Percentiles rank a stretch among this genome's conserved stretches.
Evolutionary conservation across 2,113 vertebrate genomes (phyloP).

Genomic region (Cryptoleucopteryx plumbea): DNA sequence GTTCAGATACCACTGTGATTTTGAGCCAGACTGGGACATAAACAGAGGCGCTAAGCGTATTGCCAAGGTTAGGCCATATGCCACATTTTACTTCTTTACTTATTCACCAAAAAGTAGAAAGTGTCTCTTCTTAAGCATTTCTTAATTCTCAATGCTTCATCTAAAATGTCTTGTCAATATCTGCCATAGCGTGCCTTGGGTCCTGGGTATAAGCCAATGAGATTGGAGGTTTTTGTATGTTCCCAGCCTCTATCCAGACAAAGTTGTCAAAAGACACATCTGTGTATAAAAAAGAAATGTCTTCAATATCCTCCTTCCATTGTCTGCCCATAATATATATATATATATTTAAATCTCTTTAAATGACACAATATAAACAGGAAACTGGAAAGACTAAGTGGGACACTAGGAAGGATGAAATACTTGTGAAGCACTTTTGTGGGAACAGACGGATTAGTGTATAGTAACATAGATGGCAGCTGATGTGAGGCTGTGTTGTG

Average conservation of each 20-base stretch:
- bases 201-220: neutral
- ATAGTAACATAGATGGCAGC: neutral
- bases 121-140: neutral
- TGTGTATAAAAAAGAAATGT: neutral
- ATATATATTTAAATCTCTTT: neutral
- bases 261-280: neutral
- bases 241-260: neutral
- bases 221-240: rapidly evolving
- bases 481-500: neutral
- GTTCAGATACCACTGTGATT: neutral
- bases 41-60: neutral
- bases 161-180: neutral
- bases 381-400: neutral
- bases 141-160: neutral
- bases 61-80: neutral
- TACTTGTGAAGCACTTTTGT: neutral
- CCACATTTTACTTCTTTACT: neutral
- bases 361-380: neutral
- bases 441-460: neutral
- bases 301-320: neutral
- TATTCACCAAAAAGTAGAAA: neutral
- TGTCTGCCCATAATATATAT: neutral
- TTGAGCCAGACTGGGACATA: neutral
- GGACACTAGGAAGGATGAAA: neutral
- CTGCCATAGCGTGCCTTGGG: neutral